phyloP scores from a whole-genome alignment of 1,140 invertebrate genomes.

The Calycopis cecrops region DNA sequence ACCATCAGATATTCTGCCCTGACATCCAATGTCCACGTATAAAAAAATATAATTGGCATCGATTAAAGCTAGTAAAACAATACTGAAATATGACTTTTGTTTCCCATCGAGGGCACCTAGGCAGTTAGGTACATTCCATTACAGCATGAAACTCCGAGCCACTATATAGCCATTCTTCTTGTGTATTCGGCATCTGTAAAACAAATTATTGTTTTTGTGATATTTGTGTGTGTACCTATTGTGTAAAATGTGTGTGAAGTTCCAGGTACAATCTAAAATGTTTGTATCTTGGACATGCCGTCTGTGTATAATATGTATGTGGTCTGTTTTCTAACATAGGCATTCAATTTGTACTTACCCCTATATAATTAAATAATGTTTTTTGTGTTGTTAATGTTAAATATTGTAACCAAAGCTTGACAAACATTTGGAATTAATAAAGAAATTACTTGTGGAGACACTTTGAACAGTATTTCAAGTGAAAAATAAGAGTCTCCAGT shows the following conservation, averaged over 20 bases:
- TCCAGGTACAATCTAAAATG: constrained; percentile 5
- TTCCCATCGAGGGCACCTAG: constrained; percentile 4
- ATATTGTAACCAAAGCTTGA: no score
- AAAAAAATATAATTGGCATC: constrained; percentile 13
- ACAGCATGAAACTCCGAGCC: constrained; percentile 5
- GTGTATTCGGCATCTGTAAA: constrained; percentile 11
- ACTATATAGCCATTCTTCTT: constrained; percentile 12
- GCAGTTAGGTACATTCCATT: constrained; percentile 14
- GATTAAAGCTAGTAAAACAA: constrained; percentile 12
- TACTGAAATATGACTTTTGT: constrained; percentile 3
- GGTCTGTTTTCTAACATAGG: constrained; percentile 1
- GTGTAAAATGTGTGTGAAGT: constrained; percentile 10
- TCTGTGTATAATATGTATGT: background rate
- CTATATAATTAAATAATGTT: constrained; percentile 10
- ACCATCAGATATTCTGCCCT: constrained; percentile 15
- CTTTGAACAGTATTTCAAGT: constrained; percentile 3
- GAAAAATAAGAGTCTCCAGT: constrained; percentile 11
- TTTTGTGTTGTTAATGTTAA: no score
- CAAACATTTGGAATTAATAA: no score
- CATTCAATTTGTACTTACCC: constrained; percentile 1
- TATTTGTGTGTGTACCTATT: constrained; percentile 6
- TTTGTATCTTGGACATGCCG: background rate
- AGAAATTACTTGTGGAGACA: constrained; percentile 11
- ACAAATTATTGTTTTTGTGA: constrained; percentile 14
- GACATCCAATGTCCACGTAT: constrained; percentile 10